Conservation (phyloP, 2,888 invertebrate genomes). For the Lithosia quadra region DNA sequence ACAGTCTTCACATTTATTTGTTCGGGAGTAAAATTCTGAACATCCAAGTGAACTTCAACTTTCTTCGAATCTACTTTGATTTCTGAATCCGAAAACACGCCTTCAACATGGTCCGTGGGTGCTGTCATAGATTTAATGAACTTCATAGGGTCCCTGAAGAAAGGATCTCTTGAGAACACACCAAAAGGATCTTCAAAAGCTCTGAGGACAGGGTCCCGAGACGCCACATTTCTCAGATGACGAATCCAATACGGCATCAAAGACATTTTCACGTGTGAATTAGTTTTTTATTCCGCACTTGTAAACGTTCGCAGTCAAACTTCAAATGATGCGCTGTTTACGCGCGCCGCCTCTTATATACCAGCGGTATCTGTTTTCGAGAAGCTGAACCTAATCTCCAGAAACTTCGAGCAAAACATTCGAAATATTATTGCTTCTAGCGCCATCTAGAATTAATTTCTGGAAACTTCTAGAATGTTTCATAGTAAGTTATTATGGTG, state of each 20-base stretch:
- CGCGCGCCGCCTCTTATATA: constrained; percentile 54
- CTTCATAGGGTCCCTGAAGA: constrained; percentile 77
- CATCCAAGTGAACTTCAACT: constrained; percentile 91
- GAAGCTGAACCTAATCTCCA: constrained; percentile 60
- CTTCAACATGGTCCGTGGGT: constrained; percentile 73
- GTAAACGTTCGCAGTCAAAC: constrained; percentile 21
- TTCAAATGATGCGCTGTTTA: constrained; percentile 38
- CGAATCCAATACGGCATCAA: constrained; percentile 80
- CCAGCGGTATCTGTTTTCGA: constrained; percentile 67
- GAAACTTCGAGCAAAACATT: constrained; percentile 63
- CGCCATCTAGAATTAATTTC: constrained; percentile 61
- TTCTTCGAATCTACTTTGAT: constrained; percentile 89
- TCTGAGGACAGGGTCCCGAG: constrained; percentile 71
- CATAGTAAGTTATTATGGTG: neutral
- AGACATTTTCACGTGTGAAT: constrained; percentile 66
- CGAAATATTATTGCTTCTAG: constrained; percentile 22
- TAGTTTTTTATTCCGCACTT: constrained; percentile 19
- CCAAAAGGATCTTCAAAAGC: constrained; percentile 74
- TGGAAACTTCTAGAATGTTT: constrained; percentile 19
- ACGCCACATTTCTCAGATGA: constrained; percentile 73
- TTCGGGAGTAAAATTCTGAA: constrained; percentile 92
- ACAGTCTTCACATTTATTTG: constrained; percentile 93
- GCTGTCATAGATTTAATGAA: constrained; percentile 65
- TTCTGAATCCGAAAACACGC: constrained; percentile 85
- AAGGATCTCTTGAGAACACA: constrained; percentile 72